A percentile compares a stretch with the other conserved stretches of the same genome.
These are phyloP conservation scores for Tragopan temminckii DNA, from an alignment of 2,797 vertebrate genomes.

Conservation along the genomic window DNA sequence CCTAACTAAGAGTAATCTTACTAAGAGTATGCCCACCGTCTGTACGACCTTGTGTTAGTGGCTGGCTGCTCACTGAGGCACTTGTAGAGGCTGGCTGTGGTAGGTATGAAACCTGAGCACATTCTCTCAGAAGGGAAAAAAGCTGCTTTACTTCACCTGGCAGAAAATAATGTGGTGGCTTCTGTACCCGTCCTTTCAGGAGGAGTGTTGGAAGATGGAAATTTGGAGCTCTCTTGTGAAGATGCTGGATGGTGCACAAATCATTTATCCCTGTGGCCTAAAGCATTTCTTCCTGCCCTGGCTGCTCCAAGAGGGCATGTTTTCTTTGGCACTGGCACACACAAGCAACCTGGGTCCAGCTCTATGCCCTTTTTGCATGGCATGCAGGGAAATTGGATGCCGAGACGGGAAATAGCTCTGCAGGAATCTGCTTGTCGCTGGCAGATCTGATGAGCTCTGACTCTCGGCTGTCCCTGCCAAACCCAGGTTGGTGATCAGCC, in stretches of 20 bases:
- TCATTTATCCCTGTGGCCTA: not conserved
- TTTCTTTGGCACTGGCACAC: not conserved
- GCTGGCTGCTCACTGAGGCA: not conserved
- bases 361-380: fast-evolving
- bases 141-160: not conserved
- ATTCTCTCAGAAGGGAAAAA: not conserved
- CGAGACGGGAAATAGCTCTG: not conserved
- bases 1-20: too few relatives aligned
- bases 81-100: not conserved
- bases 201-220: not conserved
- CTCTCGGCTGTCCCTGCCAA: not conserved
- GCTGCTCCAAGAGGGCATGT: fast-evolving
- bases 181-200: not conserved
- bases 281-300: not conserved
- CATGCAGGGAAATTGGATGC: fast-evolving
- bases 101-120: not conserved
- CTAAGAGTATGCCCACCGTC: too few relatives aligned
- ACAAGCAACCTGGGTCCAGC: fast-evolving
- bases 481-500: not conserved
- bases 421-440: not conserved
- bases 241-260: not conserved
- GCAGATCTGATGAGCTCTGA: not conserved
- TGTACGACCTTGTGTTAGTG: not conserved
- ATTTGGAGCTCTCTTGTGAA: not conserved
- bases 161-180: not conserved